Percentiles rank a stretch among this genome's conserved stretches.
Conservation (phyloP, 35 echinoderm and acorn worm species). For the Stichopus chloronotus region DNA sequence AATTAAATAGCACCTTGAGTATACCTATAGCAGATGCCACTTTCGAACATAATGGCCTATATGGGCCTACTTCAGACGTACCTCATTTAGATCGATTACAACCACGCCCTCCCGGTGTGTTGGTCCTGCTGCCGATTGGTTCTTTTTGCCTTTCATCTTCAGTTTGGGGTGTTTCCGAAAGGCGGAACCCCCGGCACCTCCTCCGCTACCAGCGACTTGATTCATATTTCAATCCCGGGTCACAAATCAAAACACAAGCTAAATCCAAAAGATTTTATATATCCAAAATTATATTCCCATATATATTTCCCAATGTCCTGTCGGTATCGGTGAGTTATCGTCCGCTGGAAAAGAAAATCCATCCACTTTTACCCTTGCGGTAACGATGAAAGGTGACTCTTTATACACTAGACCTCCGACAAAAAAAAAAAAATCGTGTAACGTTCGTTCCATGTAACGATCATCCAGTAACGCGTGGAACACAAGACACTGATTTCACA, state of each 20-base stretch:
- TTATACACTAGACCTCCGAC: too few species aligned
- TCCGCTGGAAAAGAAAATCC: too few species aligned
- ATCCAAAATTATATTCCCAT: conserved; percentile 52
- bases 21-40: too few species aligned
- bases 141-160: conserved; percentile 43
- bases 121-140: background rate
- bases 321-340: too few species aligned
- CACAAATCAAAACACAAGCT: background rate
- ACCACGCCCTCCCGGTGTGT: conserved; percentile 26
- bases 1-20: too few species aligned
- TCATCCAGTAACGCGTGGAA: too few species aligned
- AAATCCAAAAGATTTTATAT: background rate
- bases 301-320: background rate
- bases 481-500: too few species aligned
- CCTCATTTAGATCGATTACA: conserved; percentile 38
- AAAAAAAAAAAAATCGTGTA: too few species aligned
- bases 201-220: conserved; percentile 47
- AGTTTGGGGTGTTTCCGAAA: conserved; percentile 38
- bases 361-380: too few species aligned
- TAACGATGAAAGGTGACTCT: too few species aligned
- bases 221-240: conserved; percentile 11
- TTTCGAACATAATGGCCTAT: background rate
- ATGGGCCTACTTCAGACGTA: background rate
- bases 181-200: background rate
- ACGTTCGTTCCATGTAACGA: too few species aligned